phyloP scores from a whole-genome alignment of 1,140 invertebrate species.

The Saccostrea cuccullata region DNA sequence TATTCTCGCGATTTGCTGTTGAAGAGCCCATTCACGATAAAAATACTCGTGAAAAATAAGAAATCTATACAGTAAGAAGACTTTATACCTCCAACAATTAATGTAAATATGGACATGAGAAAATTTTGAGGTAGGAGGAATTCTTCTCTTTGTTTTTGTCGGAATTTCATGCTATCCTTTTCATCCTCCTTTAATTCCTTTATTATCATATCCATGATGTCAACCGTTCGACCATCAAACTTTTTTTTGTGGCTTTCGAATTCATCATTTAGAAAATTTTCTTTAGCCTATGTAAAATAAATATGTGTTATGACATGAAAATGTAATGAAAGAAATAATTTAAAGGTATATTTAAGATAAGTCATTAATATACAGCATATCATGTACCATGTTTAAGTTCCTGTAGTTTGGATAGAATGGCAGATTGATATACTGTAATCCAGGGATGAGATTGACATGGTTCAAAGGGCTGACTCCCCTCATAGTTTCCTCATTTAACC shows the following conservation, averaged over 20 bases:
- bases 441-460: constrained; percentile 27
- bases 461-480: constrained; percentile 19
- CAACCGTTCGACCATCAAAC: not conserved
- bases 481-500: constrained; percentile 2
- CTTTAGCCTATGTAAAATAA: not conserved
- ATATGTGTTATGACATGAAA: not conserved
- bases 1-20: no score
- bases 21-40: no score
- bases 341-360: not conserved
- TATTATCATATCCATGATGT: constrained; percentile 1
- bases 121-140: constrained; percentile 16
- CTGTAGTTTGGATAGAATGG: not conserved
- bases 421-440: constrained; percentile 15
- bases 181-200: not conserved
- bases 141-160: not conserved
- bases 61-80: no score
- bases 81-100: constrained; percentile 37
- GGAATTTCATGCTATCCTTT: not conserved
- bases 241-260: not conserved
- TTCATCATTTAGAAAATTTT: not conserved
- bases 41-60: no score
- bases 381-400: constrained; percentile 33
- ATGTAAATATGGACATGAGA: constrained; percentile 37
- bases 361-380: not conserved
- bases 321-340: no score